A percentile compares a stretch with the other conserved stretches of the same genome.
Conservation (phyloP, 2,113 vertebrate species). For the Carassius auratus region DNA sequence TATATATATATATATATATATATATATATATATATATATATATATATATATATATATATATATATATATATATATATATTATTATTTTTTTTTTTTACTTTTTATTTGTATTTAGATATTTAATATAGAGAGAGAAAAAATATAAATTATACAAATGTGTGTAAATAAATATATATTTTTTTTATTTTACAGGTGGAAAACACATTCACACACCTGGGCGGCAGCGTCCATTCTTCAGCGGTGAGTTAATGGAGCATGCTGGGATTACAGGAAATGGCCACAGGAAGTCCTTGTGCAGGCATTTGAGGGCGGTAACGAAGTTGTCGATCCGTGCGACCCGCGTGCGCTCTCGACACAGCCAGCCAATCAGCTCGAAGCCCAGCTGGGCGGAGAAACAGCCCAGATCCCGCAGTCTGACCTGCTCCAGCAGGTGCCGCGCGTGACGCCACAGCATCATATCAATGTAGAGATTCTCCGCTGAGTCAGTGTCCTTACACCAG, state of each 20-base stretch:
- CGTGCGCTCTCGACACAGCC: slow-evolving; percentile 91
- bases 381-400: slow-evolving; percentile 95
- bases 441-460: slow-evolving; percentile 99
- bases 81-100: no score
- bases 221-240: slow-evolving; percentile 91
- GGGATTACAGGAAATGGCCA: slow-evolving; percentile 95
- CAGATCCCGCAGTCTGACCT: slow-evolving; percentile 91
- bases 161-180: no score
- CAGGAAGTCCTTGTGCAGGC: slow-evolving; percentile 92
- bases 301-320: slow-evolving; percentile 90
- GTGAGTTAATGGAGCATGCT: slow-evolving; percentile 84
- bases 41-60: no score
- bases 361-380: slow-evolving; percentile 94
- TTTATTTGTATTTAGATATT: no score
- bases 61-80: no score
- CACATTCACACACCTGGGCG: slow-evolving; percentile 80
- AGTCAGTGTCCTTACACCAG: slow-evolving; percentile 85
- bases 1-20: no score
- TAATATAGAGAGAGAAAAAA: no score
- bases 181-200: no score
- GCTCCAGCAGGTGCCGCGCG: slow-evolving; percentile 91
- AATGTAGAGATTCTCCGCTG: slow-evolving; percentile 96
- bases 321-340: slow-evolving; percentile 91
- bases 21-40: no score
- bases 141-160: no score